A percentile compares a stretch with the other conserved stretches of the same genome.
These are phyloP conservation scores for Acanthis flammea DNA, from an alignment of 2,797 vertebrate genomes.

Conservation along the genomic window DNA sequence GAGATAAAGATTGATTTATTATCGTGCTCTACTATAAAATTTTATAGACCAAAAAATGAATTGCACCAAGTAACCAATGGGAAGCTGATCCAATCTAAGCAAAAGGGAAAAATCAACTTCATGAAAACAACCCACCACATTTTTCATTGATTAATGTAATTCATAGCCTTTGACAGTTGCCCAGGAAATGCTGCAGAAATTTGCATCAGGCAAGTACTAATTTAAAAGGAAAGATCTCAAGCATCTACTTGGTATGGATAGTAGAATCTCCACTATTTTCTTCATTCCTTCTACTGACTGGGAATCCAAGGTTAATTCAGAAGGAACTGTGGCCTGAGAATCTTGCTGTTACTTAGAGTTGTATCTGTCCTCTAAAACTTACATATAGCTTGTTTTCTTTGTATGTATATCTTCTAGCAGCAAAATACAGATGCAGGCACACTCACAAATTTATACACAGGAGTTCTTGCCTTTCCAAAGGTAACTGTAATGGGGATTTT, in stretches of 20 bases:
- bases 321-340: neutral
- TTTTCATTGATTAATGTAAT: neutral
- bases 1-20: neutral
- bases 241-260: neutral
- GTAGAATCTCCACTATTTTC: neutral
- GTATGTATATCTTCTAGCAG: neutral
- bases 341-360: neutral
- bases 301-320: neutral
- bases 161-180: neutral
- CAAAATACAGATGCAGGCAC: neutral
- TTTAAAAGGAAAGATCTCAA: neutral
- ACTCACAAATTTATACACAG: neutral
- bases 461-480: neutral
- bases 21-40: neutral
- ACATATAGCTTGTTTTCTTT: neutral
- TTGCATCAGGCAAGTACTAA: neutral
- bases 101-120: neutral
- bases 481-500: neutral
- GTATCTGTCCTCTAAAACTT: neutral
- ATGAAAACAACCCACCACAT: neutral
- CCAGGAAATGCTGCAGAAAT: neutral
- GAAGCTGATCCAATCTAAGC: neutral
- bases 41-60: neutral
- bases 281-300: neutral
- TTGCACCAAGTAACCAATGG: neutral